Base-by-base conservation (phyloP, 2,888 invertebrate species). In the Drosophila quinaria region DNA sequence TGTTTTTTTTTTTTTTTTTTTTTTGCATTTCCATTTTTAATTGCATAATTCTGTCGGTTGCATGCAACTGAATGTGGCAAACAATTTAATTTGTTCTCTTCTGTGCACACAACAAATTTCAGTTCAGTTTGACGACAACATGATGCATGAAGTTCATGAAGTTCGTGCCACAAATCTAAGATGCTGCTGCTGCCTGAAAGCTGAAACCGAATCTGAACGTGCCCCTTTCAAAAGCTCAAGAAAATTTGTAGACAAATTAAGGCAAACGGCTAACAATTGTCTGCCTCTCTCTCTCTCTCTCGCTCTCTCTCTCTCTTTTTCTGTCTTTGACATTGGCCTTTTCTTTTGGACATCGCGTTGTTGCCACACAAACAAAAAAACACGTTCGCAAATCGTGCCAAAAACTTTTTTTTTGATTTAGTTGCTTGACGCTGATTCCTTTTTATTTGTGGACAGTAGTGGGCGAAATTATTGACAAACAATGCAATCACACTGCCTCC, bases 101-200 rank as follows among this genome's bases (percentile, higher is more conserved):
- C 22, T 15, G 15, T 37, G 44, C 15, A 61, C 52, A 51, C 19
- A 52, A 71, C 78, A 72, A 76, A 72, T 79, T 76, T 84, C 5
- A 25, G 25, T 6, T 6, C 29, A 8, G 29, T 8, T 86, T 84
- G 84, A 81, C 73, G 84, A 55, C 54, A 55, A 84, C 86, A 86
- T 54, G 54, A 80, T 84, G 87, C 84, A 87, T 84, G 84, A 82
- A 84, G 85, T 87, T 85, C 87, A 85, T 82, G 25, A 25, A 25
- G 85, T 85, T 85, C 87, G 87, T 85, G 84, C 82, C 83, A 85
- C 85, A 87, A 85, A 85, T 85, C 84, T 87, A 39, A 78, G 85
- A 84, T 87, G 68, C 70, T 62, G 74, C 70, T 70, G 71, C 35
- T 35, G 13, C 11, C 33, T 35, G 82, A 80, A 78, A 76, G 4